These are phyloP conservation scores for Orestias chungarensis DNA, from an alignment of 2,797 vertebrate genomes.

Conservation along the genomic window DNA sequence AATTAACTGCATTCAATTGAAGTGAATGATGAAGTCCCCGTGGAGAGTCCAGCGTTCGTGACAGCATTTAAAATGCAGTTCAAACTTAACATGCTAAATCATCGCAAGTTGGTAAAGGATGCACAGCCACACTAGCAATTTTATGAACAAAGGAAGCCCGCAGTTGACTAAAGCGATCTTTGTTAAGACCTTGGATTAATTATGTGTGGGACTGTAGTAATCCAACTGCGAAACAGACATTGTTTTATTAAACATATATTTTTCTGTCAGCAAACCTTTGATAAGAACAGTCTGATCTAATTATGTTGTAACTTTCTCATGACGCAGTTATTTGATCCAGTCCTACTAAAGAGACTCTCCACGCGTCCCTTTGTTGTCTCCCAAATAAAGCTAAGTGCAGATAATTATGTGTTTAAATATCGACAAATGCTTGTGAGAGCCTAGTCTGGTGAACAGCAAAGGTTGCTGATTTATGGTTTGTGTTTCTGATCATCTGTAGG, in stretches of 20 bases:
- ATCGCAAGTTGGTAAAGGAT: neutral
- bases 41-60: neutral
- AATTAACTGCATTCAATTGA: neutral
- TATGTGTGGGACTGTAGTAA: neutral
- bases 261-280: neutral
- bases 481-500: conserved; percentile 31
- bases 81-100: neutral
- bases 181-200: neutral
- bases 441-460: conserved; percentile 18
- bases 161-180: neutral
- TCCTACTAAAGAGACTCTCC: conserved; percentile 1
- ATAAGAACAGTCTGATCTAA: neutral
- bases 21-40: neutral
- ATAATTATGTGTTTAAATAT: conserved; percentile 34
- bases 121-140: neutral
- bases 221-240: neutral
- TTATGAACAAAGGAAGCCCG: neutral
- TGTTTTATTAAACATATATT: too few species aligned
- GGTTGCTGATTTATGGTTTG: conserved; percentile 2
- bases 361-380: conserved; percentile 26
- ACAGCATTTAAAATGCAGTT: neutral
- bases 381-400: conserved; percentile 28
- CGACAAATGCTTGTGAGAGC: conserved; percentile 42
- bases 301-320: neutral
- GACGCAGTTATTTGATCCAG: neutral